Evolutionary conservation across 2,888 invertebrate species (phyloP), one percentile per base, ranked within the genome.

Genomic region (Acleris cristana): DNA sequence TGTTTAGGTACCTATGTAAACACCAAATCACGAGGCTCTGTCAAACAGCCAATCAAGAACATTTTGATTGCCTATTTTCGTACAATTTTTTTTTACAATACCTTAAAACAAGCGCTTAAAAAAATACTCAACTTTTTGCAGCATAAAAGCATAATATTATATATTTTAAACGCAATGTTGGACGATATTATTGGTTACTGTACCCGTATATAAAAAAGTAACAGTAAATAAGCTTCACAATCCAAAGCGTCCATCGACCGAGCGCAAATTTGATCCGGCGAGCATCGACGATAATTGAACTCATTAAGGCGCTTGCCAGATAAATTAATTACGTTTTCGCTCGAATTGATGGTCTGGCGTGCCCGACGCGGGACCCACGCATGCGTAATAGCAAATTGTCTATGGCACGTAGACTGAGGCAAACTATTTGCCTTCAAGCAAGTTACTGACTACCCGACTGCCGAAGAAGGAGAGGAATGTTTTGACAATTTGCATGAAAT

Each of bases 241-340:
- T 57, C 23, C 57, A 45, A 57, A 45, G 23, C 44, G 23, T 45
- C 57, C 45, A 18, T 21, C 57, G 56, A 40, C 40, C 45, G 23
- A n/a, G 44, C 57, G 57, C 57, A 40, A 66, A 66, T 66, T 66
- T 44, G 56, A 66, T 66, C 16, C 48, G 14, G 14, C 40, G 40
- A 48, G 48, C 48, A 61, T 49, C 70, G 69, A 63, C 54, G 54
- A 55, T 73, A 70, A 73, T 72, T 72, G 64, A 68, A 64, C 61
- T 66, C 69, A 70, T 70, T 70, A 58, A 60, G 60, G 64, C 66
- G 61, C 66, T 67, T 60, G 51, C 54, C 63, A 64, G 57, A 66
- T 56, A 64, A 56, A 71, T 61, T 71, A 58, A 61, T 64, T 64
- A 69, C 60, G 56, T 59, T 51, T 65, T 57, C 56, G 56, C 52